Conservation (phyloP, 2,113 vertebrate species). For the Gasterosteus aculeatus region DNA sequence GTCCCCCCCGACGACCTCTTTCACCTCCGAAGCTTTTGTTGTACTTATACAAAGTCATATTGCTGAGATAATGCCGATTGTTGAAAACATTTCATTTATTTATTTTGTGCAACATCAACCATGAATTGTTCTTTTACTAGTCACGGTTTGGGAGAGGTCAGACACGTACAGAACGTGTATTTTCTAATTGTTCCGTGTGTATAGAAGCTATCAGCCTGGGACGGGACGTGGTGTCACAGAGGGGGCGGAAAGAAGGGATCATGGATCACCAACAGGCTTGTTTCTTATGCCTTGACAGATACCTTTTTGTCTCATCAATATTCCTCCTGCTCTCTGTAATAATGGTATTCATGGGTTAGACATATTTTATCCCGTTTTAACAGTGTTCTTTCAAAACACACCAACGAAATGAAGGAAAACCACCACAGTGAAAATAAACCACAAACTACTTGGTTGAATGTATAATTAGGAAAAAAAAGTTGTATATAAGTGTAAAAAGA, state of each 20-base stretch:
- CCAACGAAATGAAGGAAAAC: conserved; percentile 91
- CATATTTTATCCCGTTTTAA: conserved; percentile 82
- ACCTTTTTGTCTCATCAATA: conserved; percentile 76
- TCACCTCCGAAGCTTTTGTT: conserved; percentile 75
- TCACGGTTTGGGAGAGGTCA: conserved; percentile 59
- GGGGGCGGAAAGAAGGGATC: conserved; percentile 43
- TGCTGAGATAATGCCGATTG: conserved; percentile 69
- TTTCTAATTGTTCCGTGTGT: conserved; percentile 71
- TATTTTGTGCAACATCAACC: conserved; percentile 76
- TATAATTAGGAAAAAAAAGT: conserved; percentile 94
- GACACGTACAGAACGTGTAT: conserved; percentile 67
- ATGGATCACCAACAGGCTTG: conserved; percentile 53
- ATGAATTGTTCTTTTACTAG: conserved; percentile 68
- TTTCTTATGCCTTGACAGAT: conserved; percentile 72
- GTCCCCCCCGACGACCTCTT: conserved; percentile 62
- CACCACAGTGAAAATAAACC: conserved; percentile 86
- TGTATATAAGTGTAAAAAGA: conserved; percentile 99
- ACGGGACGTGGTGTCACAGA: conserved; percentile 59
- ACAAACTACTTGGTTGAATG: conserved; percentile 99
- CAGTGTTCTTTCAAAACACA: conserved; percentile 91
- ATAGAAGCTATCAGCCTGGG: conserved; percentile 70
- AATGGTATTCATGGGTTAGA: conserved; percentile 60
- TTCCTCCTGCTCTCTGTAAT: conserved; percentile 68
- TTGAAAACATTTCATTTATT: conserved; percentile 81
- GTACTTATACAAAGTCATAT: conserved; percentile 77